A percentile compares a stretch with the other conserved stretches of the same genome.
These are phyloP conservation scores for Parthenolecanium corni DNA, from an alignment of 2,888 invertebrate genomes.

Conservation along the genomic window DNA sequence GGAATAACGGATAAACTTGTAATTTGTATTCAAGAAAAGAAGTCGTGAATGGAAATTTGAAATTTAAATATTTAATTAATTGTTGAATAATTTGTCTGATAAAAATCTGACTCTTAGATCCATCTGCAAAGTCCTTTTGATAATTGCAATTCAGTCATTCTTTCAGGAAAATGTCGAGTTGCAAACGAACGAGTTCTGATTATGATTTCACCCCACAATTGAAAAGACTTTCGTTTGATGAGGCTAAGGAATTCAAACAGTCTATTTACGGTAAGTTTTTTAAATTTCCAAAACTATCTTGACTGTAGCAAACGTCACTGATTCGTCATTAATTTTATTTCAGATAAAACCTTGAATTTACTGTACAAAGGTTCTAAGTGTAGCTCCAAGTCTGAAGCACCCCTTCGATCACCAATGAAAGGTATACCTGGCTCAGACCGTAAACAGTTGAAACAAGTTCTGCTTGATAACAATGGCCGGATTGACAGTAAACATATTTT, in stretches of 20 bases:
- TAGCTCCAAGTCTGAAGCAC: not conserved
- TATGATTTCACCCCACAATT: slow-evolving; percentile 9
- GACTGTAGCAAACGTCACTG: not conserved
- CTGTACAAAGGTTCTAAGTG: slow-evolving; percentile 4
- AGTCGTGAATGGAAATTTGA: no score
- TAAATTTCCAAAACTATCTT: not conserved
- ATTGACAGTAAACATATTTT: not conserved
- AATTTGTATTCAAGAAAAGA: no score
- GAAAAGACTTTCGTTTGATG: slow-evolving; percentile 3
- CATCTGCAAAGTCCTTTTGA: no score
- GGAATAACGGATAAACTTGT: no score
- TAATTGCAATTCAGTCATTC: not conserved
- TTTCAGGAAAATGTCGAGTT: not conserved
- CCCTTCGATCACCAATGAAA: not conserved
- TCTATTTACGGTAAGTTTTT: not conserved
- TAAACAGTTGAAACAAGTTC: not conserved
- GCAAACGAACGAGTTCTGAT: not conserved
- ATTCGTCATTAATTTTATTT: not conserved
- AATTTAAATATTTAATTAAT: no score
- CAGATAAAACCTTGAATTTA: slow-evolving; percentile 5
- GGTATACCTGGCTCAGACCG: not conserved
- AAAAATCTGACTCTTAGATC: no score
- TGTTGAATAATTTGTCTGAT: no score
- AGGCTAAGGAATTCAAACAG: not conserved
- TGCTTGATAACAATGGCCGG: not conserved